Evolutionary conservation across 2,113 vertebrate species (phyloP).

Genomic region (Notarius lentiginosus): DNA sequence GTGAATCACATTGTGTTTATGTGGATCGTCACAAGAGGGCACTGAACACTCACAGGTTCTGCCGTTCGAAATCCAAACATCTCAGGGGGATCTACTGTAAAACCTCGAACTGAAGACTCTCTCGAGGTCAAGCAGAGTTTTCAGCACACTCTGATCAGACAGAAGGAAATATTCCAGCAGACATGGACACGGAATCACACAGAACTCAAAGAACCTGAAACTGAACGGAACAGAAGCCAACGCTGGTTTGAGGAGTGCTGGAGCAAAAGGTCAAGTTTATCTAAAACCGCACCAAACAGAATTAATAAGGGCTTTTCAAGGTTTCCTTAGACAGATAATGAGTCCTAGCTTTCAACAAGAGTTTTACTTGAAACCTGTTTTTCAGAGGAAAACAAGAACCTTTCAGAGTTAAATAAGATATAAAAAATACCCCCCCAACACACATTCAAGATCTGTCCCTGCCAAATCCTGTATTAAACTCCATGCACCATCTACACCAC

Average conservation of each 20-base stretch:
- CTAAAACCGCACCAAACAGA: neutral
- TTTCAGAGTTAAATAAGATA: neutral
- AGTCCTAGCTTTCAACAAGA: neutral
- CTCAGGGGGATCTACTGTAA: neutral
- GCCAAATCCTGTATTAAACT: too few species aligned
- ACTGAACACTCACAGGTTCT: neutral
- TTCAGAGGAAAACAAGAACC: neutral
- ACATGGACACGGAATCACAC: neutral
- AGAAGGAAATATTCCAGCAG: neutral
- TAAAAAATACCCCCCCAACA: too few species aligned
- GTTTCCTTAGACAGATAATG: neutral
- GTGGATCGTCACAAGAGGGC: neutral
- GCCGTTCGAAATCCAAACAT: neutral
- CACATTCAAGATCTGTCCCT: too few species aligned
- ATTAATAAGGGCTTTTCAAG: neutral
- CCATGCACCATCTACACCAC: neutral
- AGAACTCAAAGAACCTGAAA: neutral
- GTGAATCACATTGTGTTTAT: neutral
- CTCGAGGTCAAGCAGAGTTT: neutral
- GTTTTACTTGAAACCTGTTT: neutral
- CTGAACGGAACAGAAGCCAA: neutral
- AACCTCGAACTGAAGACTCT: neutral
- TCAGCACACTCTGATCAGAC: neutral
- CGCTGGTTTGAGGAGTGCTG: too few species aligned
- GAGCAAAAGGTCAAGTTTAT: neutral